These are phyloP conservation scores for Diarsia mendica DNA, from an alignment of 2,888 invertebrate species.

Conservation along the genomic window DNA sequence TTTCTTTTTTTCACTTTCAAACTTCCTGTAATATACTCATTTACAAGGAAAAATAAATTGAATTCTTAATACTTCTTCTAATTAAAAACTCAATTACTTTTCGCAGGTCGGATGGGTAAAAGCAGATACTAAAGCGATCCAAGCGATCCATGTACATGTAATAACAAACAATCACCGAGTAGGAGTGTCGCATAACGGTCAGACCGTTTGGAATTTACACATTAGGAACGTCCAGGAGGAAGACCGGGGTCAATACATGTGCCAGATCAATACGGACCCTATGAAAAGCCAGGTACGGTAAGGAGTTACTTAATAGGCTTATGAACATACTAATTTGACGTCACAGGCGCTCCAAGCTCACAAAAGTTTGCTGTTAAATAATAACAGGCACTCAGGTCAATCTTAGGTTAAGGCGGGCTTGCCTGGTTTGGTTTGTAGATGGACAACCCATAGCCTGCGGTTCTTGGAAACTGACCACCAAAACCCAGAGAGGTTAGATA, in stretches of 20 bases:
- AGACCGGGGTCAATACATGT: constrained; percentile 97
- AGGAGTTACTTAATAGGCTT: constrained; percentile 24
- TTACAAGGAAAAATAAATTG: constrained; percentile 22
- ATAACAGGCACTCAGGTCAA: too few relatives aligned
- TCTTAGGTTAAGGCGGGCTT: too few relatives aligned
- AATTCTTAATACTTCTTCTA: constrained; percentile 27
- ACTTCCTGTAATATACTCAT: too few relatives aligned
- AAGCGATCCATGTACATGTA: constrained; percentile 97
- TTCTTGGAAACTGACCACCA: too few relatives aligned
- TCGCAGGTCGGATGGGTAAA: constrained; percentile 97
- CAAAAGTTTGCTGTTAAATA: too few relatives aligned
- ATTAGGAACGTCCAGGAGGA: constrained; percentile 96
- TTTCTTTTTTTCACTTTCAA: too few relatives aligned
- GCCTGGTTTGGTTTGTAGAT: too few relatives aligned
- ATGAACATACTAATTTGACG: constrained; percentile 73
- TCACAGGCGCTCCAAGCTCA: too few relatives aligned
- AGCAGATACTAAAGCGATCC: constrained; percentile 97
- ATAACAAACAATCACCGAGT: constrained; percentile 97
- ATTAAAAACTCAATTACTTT: constrained; percentile 43
- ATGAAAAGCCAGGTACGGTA: constrained; percentile 96
- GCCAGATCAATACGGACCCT: constrained; percentile 98
- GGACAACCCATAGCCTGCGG: too few relatives aligned
- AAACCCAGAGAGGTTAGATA: too few relatives aligned
- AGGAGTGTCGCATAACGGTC: constrained; percentile 95
- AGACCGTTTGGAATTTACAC: constrained; percentile 97